Evolutionary conservation across 1,140 invertebrate species (phyloP), one percentile per base, ranked within the genome.

Genomic region (Chironomus tepperi): DNA sequence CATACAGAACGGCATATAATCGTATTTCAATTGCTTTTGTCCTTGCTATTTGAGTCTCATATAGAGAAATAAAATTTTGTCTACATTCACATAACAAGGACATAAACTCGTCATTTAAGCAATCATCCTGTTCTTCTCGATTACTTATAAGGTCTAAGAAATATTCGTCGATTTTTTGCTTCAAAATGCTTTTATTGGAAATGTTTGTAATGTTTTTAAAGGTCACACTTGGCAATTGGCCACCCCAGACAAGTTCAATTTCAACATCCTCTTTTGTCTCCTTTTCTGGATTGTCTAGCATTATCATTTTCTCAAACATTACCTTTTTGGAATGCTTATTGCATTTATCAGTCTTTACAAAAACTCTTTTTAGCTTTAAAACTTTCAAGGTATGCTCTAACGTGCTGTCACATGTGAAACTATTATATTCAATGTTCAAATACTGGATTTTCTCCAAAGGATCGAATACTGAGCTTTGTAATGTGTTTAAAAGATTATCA

Each of bases 401-500:
- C 10, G 42, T 15, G 18, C 16, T 15, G 43, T 75, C 65, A 43
- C 74, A 81, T 21, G 79, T 81, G 7, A 79, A 78, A 34, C 77
- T 77, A 77, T 82, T 82, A 42, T 79, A 77, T 67, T 79, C 77
- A 0, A 82, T 65, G 74, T 79, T 80, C 7, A 82, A 47, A 0
- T 75, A 43, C 47, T 77, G 75, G 67, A 82, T 67, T 73, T 77
- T 76, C 2, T 76, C 76, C 1, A 79, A 76, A 0, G 77, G 76
- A 74, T 79, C 70, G 3, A 81, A 80, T 8, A 77, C 76, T 7
- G 73, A 77, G 0, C 76, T 70, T 70, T 75, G 79, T 0, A 81
- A 65, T 0, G 79, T 81, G 3, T 81, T 74, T 21, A 82, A 72
- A 16, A 82, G 76, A 75, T 82, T 82, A 18, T 79, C 76, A 0